Evolutionary conservation across 1,140 invertebrate genomes (phyloP).

Genomic region (Ceratitis capitata): DNA sequence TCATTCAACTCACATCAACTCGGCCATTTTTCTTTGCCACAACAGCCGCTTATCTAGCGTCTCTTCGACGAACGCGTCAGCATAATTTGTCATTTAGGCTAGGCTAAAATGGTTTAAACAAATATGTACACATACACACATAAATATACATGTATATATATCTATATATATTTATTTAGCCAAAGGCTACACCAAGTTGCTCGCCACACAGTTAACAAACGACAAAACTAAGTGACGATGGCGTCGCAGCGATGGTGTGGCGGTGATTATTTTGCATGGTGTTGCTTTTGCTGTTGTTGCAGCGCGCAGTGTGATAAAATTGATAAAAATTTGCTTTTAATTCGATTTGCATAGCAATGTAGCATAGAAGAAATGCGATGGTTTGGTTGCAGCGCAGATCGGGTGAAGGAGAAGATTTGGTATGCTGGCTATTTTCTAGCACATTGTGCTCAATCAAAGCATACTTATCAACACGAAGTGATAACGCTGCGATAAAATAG

Average conservation of each 20-base stretch:
- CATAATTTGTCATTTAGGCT: constrained; percentile 13
- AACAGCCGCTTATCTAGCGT: background rate
- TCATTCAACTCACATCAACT: background rate
- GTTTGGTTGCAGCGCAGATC: background rate
- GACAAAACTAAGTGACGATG: background rate
- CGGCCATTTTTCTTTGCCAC: background rate
- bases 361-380: background rate
- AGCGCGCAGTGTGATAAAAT: background rate
- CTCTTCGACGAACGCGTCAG: background rate
- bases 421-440: background rate
- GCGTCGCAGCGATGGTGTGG: constrained; percentile 6
- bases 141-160: background rate
- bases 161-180: background rate
- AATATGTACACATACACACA: background rate
- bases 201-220: background rate
- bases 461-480: background rate
- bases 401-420: background rate
- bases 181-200: background rate
- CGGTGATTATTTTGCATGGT: background rate
- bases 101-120: background rate
- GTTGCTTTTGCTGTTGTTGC: too few species aligned
- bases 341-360: background rate
- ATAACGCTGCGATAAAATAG: background rate
- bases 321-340: constrained; percentile 17
- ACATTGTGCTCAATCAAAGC: constrained; percentile 12